Conservation (phyloP, 2,888 invertebrate species). For the Cheilosia scutellata region DNA sequence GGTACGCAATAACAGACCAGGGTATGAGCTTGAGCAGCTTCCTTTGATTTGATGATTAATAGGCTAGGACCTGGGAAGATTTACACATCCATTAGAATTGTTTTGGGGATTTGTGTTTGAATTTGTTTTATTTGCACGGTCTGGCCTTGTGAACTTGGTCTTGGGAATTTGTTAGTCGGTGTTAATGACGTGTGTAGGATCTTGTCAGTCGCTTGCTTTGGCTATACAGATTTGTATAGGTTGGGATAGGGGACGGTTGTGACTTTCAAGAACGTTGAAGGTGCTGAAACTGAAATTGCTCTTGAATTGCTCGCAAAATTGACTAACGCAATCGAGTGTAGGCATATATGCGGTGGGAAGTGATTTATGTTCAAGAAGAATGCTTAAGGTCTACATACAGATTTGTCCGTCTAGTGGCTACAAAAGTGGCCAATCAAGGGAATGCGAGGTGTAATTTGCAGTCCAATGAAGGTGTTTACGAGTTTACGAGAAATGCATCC, state of each 20-base stretch:
- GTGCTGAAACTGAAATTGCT: background rate
- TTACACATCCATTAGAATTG: conserved; percentile 72
- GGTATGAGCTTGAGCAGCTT: background rate
- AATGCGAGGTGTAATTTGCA: too few species aligned
- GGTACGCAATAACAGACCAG: too few species aligned
- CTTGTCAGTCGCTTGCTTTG: too few species aligned
- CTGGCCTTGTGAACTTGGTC: conserved; percentile 2
- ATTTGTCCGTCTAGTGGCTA: too few species aligned
- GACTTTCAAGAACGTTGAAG: too few species aligned
- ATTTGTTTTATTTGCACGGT: conserved; percentile 50
- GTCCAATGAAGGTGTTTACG: too few species aligned
- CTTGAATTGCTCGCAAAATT: background rate
- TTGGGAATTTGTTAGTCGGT: conserved; percentile 11
- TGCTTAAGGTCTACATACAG: too few species aligned
- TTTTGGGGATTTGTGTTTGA: conserved; percentile 64
- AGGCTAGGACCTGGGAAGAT: conserved; percentile 63
- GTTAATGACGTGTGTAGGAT: conserved; percentile 52
- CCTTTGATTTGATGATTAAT: conserved; percentile 72
- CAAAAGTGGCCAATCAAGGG: too few species aligned
- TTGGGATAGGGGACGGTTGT: too few species aligned
- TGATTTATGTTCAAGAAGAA: background rate
- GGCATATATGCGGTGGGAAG: background rate
- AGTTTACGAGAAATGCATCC: too few species aligned
- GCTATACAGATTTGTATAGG: too few species aligned
- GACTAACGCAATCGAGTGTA: background rate